Percentiles rank a stretch among this genome's conserved stretches.
Evolutionary conservation across 2,797 vertebrate genomes (phyloP).

Genomic region (Microhierax caerulescens): DNA sequence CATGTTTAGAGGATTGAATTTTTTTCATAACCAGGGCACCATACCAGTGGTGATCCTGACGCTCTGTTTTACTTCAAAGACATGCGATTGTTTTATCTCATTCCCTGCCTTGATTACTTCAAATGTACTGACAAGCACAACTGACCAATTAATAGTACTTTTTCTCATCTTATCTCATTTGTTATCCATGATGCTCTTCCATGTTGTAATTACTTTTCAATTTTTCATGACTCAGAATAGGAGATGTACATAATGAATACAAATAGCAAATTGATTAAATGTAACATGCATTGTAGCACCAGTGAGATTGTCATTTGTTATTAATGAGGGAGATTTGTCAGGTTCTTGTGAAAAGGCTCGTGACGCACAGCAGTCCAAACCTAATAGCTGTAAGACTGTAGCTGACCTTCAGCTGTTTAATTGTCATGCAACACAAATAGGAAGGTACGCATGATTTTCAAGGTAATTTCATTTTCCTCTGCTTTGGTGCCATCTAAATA

Average conservation of each 20-base stretch:
- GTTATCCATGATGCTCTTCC: constrained; percentile 62
- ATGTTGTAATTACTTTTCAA: constrained; percentile 67
- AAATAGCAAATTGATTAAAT: constrained; percentile 71
- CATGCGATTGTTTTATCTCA: constrained; percentile 34
- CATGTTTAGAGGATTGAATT: background rate
- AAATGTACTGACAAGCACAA: constrained; percentile 71
- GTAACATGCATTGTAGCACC: constrained; percentile 51
- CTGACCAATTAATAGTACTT: constrained; percentile 72
- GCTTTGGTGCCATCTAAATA: background rate
- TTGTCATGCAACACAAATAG: constrained; percentile 39
- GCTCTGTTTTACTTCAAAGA: constrained; percentile 20
- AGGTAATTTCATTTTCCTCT: background rate
- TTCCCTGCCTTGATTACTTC: constrained; percentile 66
- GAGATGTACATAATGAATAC: constrained; percentile 70
- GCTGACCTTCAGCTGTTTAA: constrained; percentile 16
- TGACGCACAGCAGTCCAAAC: constrained; percentile 51
- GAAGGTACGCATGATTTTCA: background rate
- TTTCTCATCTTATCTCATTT: constrained; percentile 65
- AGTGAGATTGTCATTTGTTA: constrained; percentile 54
- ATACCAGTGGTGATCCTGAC: background rate
- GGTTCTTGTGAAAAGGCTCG: constrained; percentile 51
- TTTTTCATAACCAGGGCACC: background rate
- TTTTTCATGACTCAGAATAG: constrained; percentile 75
- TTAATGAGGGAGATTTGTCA: constrained; percentile 71
- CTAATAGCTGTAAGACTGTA: background rate